These are phyloP conservation scores for Chaetophractus vellerosus DNA, from an alignment of 2,797 vertebrate genomes.

Conservation along the genomic window DNA sequence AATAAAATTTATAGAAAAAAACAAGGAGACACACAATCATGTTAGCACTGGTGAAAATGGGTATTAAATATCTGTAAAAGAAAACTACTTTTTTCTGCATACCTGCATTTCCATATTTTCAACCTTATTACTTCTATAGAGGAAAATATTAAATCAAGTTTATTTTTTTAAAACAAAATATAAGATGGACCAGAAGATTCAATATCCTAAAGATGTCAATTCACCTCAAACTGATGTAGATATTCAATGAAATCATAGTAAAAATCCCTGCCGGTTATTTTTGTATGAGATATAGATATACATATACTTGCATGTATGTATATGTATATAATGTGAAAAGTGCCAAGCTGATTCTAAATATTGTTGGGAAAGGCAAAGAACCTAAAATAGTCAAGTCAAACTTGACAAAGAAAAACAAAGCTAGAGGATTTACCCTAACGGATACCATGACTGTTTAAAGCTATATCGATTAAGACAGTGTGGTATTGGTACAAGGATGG, in stretches of 20 bases:
- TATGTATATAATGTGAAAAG: neutral
- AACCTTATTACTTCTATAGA: neutral
- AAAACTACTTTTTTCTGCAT: neutral
- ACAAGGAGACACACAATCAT: neutral
- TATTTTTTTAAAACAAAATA: constrained; percentile 36
- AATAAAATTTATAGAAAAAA: neutral
- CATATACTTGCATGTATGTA: neutral
- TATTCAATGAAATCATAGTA: constrained; percentile 2
- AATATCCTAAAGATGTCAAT: neutral
- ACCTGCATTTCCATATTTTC: neutral
- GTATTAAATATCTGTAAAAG: neutral
- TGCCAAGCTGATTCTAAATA: neutral
- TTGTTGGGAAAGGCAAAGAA: neutral
- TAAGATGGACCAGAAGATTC: neutral
- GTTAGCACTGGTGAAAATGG: neutral
- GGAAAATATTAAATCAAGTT: constrained; percentile 32
- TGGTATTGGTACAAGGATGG: neutral
- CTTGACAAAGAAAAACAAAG: neutral
- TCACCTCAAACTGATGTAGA: neutral
- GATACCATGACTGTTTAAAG: neutral
- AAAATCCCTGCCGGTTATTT: neutral
- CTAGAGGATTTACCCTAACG: neutral
- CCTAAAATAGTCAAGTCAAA: neutral
- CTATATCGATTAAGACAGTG: neutral
- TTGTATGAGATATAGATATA: accelerated